phyloP scores from a whole-genome alignment of 2,888 invertebrate species.

The Hirtodrosophila histrioides region DNA sequence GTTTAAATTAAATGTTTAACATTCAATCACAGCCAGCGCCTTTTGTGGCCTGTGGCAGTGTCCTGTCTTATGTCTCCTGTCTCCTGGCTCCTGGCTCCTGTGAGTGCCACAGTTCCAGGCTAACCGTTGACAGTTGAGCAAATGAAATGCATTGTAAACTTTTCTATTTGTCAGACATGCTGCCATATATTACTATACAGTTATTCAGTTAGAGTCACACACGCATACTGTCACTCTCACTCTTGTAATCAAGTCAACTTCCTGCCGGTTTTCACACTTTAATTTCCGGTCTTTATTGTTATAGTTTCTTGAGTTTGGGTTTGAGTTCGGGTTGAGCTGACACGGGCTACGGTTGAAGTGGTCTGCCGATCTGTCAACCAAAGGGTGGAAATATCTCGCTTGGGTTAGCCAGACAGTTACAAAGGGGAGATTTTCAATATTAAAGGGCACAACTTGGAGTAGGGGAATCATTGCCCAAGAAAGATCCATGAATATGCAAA shows the following conservation, averaged over 20 bases:
- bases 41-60: slow-evolving; percentile 54
- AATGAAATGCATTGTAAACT: slow-evolving; percentile 74
- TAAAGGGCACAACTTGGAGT: slow-evolving; percentile 38
- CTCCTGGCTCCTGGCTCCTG: slow-evolving; percentile 13
- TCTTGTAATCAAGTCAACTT: slow-evolving; percentile 76
- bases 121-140: slow-evolving; percentile 56
- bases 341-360: slow-evolving; percentile 58
- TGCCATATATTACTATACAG: slow-evolving; percentile 28
- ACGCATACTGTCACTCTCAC: slow-evolving; percentile 33
- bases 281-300: slow-evolving; percentile 78
- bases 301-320: slow-evolving; percentile 61
- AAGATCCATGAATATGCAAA: not conserved
- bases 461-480: not conserved
- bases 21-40: slow-evolving; percentile 67
- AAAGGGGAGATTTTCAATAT: slow-evolving; percentile 28
- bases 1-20: slow-evolving; percentile 79
- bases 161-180: slow-evolving; percentile 66
- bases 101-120: slow-evolving; percentile 28
- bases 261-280: slow-evolving; percentile 80
- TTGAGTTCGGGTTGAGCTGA: slow-evolving; percentile 41
- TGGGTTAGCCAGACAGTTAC: slow-evolving; percentile 20
- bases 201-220: slow-evolving; percentile 5
- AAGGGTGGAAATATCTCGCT: slow-evolving; percentile 48
- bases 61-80: slow-evolving; percentile 27
- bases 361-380: slow-evolving; percentile 63